Evolutionary conservation across 1,140 invertebrate genomes (phyloP), one percentile per base, ranked within the genome.

Genomic region (Anastrepha ludens): DNA sequence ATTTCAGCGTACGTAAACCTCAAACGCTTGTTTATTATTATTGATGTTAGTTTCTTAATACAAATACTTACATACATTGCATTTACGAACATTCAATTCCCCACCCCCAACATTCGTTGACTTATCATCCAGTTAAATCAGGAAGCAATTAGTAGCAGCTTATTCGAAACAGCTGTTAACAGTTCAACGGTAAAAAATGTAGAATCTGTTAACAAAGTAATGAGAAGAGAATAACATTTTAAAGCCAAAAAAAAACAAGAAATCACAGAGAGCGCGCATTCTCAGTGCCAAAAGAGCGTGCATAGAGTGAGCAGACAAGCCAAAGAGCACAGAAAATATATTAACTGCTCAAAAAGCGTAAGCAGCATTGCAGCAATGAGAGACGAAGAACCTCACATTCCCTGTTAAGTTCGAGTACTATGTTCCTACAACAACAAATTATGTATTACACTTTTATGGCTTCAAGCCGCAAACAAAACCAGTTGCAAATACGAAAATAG

Each of bases 401-500:
- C 17, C 70, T 70, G 65, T n/a, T 50, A 62, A n/a, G 60, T 62
- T 17, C 15, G 17, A 81, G 44, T 20, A 81, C 20, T 50, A 47
- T 74, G 44, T 50, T 47, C 13, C 3, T n/a, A n/a, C 70, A 47
- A 81, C 17, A 81, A 29, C 44, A 29, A 13, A 29, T 7, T 55
- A 74, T 7, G 50, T 17, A 11, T 6, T 55, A 67, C 64, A 81
- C 74, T 55, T 81, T 20, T 81, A 50, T 50, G 74, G 74, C 47
- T 81, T 81, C 47, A 81, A 20, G 74, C 74, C 74, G 20, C 17
- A 44, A 44, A 74, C 41, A 74, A 74, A 74, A 74, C 67, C 67
- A 74, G 67, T 74, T 47, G 47, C n/a, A 81, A 81, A 81, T 47
- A 81, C 11, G 74, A 81, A 81, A 81, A 81, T 55, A 50, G 9